phyloP scores from a whole-genome alignment of 2,888 invertebrate genomes.

The Luperina nickerlii region DNA sequence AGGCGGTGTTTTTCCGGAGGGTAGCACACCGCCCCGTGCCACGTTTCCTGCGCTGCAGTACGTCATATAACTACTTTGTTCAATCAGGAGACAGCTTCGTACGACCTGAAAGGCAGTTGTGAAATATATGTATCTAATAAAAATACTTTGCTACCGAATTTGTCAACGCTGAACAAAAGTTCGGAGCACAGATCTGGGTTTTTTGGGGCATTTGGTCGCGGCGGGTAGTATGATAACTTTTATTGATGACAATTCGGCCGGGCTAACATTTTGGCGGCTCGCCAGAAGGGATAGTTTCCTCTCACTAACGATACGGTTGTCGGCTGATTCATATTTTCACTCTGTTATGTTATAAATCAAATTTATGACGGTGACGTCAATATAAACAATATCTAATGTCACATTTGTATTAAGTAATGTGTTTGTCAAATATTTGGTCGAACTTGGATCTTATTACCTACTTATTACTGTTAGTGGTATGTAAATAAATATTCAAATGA shows the following conservation, averaged over 20 bases:
- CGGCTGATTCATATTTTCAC: slow-evolving; percentile 70
- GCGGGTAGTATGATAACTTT: slow-evolving; percentile 76
- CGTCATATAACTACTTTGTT: slow-evolving; percentile 41
- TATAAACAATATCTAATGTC: slow-evolving; percentile 65
- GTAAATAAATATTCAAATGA: slow-evolving; percentile 31
- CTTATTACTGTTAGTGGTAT: slow-evolving; percentile 24
- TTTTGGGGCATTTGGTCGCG: slow-evolving; percentile 74
- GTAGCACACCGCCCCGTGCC: slow-evolving; percentile 15
- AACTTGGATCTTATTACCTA: slow-evolving; percentile 25
- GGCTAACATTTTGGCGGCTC: slow-evolving; percentile 75
- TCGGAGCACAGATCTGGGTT: slow-evolving; percentile 71
- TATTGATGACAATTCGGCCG: slow-evolving; percentile 83
- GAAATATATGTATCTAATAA: slow-evolving; percentile 61
- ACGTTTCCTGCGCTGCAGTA: slow-evolving; percentile 47
- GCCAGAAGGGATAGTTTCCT: slow-evolving; percentile 80
- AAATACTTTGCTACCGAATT: slow-evolving; percentile 63
- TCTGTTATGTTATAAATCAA: slow-evolving; percentile 64
- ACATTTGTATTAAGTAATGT: slow-evolving; percentile 58
- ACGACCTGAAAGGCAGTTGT: slow-evolving; percentile 39
- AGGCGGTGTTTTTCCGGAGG: slow-evolving; percentile 46
- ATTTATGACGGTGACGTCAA: slow-evolving; percentile 61
- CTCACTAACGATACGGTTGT: slow-evolving; percentile 74
- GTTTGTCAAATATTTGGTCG: slow-evolving; percentile 53
- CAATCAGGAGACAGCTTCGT: slow-evolving; percentile 36
- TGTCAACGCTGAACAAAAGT: slow-evolving; percentile 66